phyloP scores from a whole-genome alignment of 2,888 invertebrate genomes.

The Sarcophaga variegata region DNA sequence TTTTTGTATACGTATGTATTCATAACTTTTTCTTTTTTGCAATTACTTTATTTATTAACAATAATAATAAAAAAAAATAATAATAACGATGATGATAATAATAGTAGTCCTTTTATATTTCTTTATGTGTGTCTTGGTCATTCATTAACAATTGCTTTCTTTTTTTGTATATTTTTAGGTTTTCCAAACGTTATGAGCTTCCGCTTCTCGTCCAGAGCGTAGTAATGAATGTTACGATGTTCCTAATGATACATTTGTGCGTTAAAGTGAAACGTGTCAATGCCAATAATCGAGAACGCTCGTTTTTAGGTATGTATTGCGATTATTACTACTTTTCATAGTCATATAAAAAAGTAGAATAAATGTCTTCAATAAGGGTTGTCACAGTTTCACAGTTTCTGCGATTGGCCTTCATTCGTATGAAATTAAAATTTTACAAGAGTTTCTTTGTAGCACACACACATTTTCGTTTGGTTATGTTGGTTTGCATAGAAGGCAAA shows the following conservation, averaged over 20 bases:
- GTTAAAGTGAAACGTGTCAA: conserved; percentile 92
- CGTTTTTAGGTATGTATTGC: conserved; percentile 89
- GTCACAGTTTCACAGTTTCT: conserved; percentile 19
- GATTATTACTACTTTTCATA: neutral
- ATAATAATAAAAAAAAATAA: no score
- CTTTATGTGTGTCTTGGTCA: neutral
- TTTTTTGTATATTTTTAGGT: conserved; percentile 86
- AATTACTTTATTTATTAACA: no score
- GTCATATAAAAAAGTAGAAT: neutral
- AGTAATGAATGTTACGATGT: conserved; percentile 98
- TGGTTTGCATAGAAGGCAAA: no score
- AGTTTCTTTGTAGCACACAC: no score
- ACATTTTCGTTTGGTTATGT: no score
- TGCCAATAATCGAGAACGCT: conserved; percentile 84
- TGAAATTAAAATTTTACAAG: no score
- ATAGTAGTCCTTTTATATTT: neutral
- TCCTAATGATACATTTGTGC: conserved; percentile 96
- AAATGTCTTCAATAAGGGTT: neutral
- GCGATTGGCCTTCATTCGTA: no score
- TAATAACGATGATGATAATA: neutral
- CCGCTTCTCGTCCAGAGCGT: conserved; percentile 97
- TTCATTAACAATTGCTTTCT: neutral
- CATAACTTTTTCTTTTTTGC: no score
- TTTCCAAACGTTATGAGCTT: conserved; percentile 98
- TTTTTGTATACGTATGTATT: no score